A percentile compares a stretch with the other conserved stretches of the same genome.
phyloP scores from a whole-genome alignment of 2,888 invertebrate genomes.

The Campoletis raptor region DNA sequence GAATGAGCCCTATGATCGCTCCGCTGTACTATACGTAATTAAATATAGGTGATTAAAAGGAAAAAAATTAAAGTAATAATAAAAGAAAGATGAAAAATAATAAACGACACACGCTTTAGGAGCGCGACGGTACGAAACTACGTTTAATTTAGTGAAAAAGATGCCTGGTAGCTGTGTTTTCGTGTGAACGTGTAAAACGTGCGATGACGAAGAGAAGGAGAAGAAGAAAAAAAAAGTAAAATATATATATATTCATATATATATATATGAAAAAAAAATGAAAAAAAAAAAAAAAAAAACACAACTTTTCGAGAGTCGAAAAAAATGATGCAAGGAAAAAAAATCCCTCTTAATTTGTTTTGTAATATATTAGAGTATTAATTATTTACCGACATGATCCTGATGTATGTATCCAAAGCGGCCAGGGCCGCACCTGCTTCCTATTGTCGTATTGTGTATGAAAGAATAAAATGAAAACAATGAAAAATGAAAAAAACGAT shows the following conservation, averaged over 20 bases:
- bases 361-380: slow-evolving; percentile 83
- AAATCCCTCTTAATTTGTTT: slow-evolving; percentile 74
- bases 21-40: slow-evolving; percentile 82
- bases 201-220: slow-evolving; percentile 65
- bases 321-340: slow-evolving; percentile 41
- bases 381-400: slow-evolving; percentile 78
- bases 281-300: too few species aligned
- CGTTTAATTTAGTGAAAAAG: slow-evolving; percentile 69
- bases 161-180: slow-evolving; percentile 79
- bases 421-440: slow-evolving; percentile 82
- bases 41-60: slow-evolving; percentile 68
- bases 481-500: slow-evolving; percentile 18
- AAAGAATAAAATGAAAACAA: slow-evolving; percentile 65
- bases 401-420: slow-evolving; percentile 80
- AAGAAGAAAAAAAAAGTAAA: slow-evolving; percentile 37
- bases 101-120: slow-evolving; percentile 61
- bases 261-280: not conserved
- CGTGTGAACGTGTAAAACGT: slow-evolving; percentile 80
- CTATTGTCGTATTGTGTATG: slow-evolving; percentile 72
- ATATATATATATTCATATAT: slow-evolving; percentile 45
- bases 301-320: slow-evolving; percentile 6
- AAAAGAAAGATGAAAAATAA: slow-evolving; percentile 34
- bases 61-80: slow-evolving; percentile 22
- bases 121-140: slow-evolving; percentile 64
- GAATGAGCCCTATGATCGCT: slow-evolving; percentile 80